A percentile compares a stretch with the other conserved stretches of the same genome.
These are phyloP conservation scores for Suncus etruscus DNA, from an alignment of 2,113 vertebrate species.

Conservation along the genomic window DNA sequence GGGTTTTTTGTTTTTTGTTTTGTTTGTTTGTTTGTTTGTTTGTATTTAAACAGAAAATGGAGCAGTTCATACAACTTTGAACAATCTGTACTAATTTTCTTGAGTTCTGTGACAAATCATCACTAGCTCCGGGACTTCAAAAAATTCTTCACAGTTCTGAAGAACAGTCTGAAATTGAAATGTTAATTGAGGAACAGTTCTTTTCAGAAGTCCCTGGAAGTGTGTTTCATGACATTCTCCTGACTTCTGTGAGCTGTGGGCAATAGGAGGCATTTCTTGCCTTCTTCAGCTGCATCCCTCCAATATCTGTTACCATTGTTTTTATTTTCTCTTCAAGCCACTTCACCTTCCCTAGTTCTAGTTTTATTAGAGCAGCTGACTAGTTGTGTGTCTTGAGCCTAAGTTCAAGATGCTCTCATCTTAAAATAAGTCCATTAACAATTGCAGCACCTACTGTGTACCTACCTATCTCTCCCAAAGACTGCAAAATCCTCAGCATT, in stretches of 20 bases:
- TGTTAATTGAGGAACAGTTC: accelerated
- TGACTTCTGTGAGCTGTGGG: background rate
- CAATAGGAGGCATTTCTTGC: no score
- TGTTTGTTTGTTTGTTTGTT: no score
- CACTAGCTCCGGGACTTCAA: background rate
- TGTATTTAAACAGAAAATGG: background rate
- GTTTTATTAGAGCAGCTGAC: no score
- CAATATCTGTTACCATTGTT: no score
- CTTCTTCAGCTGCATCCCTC: no score
- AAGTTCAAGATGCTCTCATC: background rate
- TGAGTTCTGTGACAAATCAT: background rate
- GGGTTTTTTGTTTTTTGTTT: no score
- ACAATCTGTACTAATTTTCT: background rate
- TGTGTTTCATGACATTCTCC: background rate
- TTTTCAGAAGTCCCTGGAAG: background rate
- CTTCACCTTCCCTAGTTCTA: no score
- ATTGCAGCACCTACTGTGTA: no score
- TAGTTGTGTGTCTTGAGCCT: no score
- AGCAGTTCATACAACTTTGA: background rate
- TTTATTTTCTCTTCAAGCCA: no score
- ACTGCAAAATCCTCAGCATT: no score
- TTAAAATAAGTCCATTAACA: background rate
- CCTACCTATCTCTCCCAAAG: no score
- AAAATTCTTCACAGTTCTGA: background rate
- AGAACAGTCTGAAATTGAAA: background rate